These are phyloP conservation scores for Pangasius mekongensis DNA, from an alignment of 2,797 vertebrate genomes.

Conservation along the genomic window DNA sequence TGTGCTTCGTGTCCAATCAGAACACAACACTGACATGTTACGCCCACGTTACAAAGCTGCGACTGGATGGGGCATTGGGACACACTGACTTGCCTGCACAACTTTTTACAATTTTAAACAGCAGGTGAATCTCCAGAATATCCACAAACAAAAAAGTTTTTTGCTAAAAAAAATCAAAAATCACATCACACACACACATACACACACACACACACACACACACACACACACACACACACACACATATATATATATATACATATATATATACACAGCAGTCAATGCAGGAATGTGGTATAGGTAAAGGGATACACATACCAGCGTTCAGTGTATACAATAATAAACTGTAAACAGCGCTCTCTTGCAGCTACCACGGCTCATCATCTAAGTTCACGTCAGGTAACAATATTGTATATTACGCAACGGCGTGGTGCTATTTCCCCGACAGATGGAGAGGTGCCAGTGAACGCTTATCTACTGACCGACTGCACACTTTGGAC, in stretches of 20 bases:
- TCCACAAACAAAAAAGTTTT: neutral
- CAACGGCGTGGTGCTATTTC: conserved; percentile 80
- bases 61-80: neutral
- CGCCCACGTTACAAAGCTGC: neutral
- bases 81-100: neutral
- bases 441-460: conserved; percentile 67
- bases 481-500: conserved; percentile 73
- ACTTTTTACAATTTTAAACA: neutral
- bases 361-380: conserved; percentile 64
- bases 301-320: neutral
- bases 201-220: neutral
- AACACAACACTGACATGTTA: neutral
- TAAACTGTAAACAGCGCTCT: neutral
- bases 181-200: neutral
- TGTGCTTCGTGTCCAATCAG: neutral
- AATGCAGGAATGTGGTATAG: neutral
- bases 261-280: neutral
- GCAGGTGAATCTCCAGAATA: neutral
- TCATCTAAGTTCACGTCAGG: conserved; percentile 75
- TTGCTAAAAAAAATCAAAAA: neutral
- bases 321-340: neutral
- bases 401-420: conserved; percentile 80
- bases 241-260: neutral
- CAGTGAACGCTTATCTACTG: conserved; percentile 56
- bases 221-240: conserved; percentile 52